These are phyloP conservation scores for Percina caprodes DNA, from an alignment of 2,113 vertebrate genomes.

Conservation along the genomic window DNA sequence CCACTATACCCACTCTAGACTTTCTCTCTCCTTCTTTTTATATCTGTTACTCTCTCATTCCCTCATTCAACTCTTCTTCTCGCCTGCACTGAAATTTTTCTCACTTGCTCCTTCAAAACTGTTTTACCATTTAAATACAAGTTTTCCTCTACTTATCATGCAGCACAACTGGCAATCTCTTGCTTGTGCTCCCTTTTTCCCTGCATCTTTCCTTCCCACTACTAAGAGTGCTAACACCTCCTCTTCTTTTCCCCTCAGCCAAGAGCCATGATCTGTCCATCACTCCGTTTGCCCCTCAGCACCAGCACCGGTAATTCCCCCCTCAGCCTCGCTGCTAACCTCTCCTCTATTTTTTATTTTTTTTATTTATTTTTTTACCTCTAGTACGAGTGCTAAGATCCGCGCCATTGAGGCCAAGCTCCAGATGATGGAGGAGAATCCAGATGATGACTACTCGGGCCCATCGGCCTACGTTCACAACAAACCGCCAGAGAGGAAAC, in stretches of 20 bases:
- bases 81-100: conserved; percentile 45
- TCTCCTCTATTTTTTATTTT: neutral
- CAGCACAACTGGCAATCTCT: conserved; percentile 29
- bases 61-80: conserved; percentile 28
- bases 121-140: conserved; percentile 45
- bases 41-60: conserved; percentile 20
- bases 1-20: conserved; percentile 3
- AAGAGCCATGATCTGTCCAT: conserved; percentile 42
- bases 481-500: conserved; percentile 95
- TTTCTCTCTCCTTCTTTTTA: conserved; percentile 10
- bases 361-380: neutral
- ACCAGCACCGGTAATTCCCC: conserved; percentile 36
- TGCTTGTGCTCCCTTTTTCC: neutral
- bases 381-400: conserved; percentile 95
- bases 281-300: conserved; percentile 13
- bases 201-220: conserved; percentile 6
- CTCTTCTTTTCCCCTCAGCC: conserved; percentile 17
- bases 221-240: conserved; percentile 25
- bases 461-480: conserved; percentile 94
- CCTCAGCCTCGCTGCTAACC: conserved; percentile 30
- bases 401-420: conserved; percentile 98
- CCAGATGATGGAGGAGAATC: conserved; percentile 99
- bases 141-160: conserved; percentile 4
- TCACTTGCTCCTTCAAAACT: conserved; percentile 35
- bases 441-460: conserved; percentile 90